A percentile compares a stretch with the other conserved stretches of the same genome.
phyloP scores from a whole-genome alignment of 2,888 invertebrate species.

The Diogma glabrata region DNA sequence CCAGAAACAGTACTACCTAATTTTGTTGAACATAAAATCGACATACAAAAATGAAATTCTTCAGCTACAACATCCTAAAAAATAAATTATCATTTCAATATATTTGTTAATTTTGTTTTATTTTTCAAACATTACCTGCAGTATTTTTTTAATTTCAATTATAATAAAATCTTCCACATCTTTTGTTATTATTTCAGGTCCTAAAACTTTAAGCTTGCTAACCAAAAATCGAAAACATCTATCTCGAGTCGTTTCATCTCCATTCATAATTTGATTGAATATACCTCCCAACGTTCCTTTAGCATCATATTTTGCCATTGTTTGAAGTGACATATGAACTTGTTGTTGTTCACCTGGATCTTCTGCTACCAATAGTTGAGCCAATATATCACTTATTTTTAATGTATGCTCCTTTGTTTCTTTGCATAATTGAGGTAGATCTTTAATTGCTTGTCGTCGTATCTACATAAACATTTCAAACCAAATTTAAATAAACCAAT shows the following conservation, averaged over 20 bases:
- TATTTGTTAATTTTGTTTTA: neutral
- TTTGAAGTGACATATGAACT: conserved; percentile 70
- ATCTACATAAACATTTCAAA: conserved; percentile 46
- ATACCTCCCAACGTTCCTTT: conserved; percentile 52
- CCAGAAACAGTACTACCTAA: conserved; percentile 71
- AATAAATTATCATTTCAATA: neutral
- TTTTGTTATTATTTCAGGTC: conserved; percentile 63
- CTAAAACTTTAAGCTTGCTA: conserved; percentile 69
- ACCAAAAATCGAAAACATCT: conserved; percentile 78
- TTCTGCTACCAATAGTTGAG: conserved; percentile 80
- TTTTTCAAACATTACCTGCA: too few relatives aligned
- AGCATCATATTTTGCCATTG: conserved; percentile 36
- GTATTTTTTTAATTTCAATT: conserved; percentile 72
- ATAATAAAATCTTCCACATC: conserved; percentile 80
- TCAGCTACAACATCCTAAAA: conserved; percentile 78
- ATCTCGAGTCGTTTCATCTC: conserved; percentile 68
- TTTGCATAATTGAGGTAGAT: conserved; percentile 76
- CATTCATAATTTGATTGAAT: conserved; percentile 54
- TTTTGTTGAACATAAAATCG: conserved; percentile 68
- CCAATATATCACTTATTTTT: conserved; percentile 82
- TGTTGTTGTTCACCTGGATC: conserved; percentile 74
- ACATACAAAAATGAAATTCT: conserved; percentile 85
- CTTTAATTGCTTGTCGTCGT: conserved; percentile 87
- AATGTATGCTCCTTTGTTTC: conserved; percentile 71
- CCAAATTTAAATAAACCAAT: neutral